phyloP scores from a whole-genome alignment of 1,140 invertebrate species.

The Formica exsecta region DNA sequence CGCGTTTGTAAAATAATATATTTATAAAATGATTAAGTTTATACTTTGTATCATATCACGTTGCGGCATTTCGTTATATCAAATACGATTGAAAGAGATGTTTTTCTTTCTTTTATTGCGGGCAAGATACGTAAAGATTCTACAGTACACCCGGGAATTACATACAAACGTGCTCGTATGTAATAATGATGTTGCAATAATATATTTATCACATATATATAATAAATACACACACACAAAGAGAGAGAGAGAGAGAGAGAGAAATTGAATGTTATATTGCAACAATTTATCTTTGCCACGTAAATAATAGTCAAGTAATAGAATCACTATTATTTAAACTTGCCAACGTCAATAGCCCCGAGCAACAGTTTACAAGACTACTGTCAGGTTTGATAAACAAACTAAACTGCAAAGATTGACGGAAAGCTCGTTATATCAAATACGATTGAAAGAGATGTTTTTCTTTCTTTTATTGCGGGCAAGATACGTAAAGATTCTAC shows the following conservation, averaged over 20 bases:
- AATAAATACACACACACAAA: too few relatives aligned
- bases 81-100: constrained; percentile 4
- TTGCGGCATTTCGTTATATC: background rate
- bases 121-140: constrained; percentile 41
- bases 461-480: background rate
- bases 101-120: background rate
- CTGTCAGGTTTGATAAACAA: constrained; percentile 27
- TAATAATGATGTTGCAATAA: background rate
- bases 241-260: background rate
- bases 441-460: background rate
- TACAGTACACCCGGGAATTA: constrained; percentile 16
- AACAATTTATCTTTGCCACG: background rate
- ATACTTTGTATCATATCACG: background rate
- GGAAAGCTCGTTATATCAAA: constrained; percentile 16
- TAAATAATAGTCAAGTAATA: constrained; percentile 23
- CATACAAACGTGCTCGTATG: too few relatives aligned
- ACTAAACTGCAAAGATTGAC: constrained; percentile 37
- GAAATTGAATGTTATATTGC: background rate
- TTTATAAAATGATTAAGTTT: background rate
- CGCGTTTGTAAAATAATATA: background rate
- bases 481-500: constrained; percentile 43
- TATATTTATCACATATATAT: too few relatives aligned
- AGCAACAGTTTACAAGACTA: constrained; percentile 23
- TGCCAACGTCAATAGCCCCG: background rate
- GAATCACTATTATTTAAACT: constrained; percentile 35